These are phyloP conservation scores for Rhagophthalmus giganteus DNA, from an alignment of 2,888 invertebrate genomes.

Conservation along the genomic window DNA sequence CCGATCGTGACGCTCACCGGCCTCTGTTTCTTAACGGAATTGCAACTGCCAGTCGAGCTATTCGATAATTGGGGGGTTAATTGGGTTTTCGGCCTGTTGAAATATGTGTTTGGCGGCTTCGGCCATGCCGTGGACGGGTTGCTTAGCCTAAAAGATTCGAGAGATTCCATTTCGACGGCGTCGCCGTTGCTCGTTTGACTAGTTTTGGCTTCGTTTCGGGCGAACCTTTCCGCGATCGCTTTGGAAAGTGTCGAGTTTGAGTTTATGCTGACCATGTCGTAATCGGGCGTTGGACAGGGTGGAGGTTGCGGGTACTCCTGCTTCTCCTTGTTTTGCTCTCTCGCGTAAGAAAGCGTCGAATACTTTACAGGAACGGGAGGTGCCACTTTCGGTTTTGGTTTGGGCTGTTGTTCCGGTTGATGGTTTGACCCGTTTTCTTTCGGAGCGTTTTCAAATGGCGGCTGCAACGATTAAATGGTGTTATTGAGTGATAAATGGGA, in stretches of 20 bases:
- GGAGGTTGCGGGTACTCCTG: constrained; percentile 46
- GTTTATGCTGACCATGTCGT: constrained; percentile 56
- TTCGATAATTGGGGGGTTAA: constrained; percentile 42
- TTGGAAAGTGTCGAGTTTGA: constrained; percentile 43
- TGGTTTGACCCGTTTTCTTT: background rate
- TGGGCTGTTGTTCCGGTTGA: constrained; percentile 23
- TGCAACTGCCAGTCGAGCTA: constrained; percentile 40
- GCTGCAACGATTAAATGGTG: constrained; percentile 8
- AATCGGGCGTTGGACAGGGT: constrained; percentile 61
- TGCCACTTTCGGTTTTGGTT: constrained; percentile 48
- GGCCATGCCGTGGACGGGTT: constrained; percentile 64
- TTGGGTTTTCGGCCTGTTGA: constrained; percentile 56
- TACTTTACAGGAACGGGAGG: constrained; percentile 49
- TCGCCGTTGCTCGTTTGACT: constrained; percentile 53
- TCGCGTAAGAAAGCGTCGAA: constrained; percentile 46
- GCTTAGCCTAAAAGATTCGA: constrained; percentile 74
- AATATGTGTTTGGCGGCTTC: constrained; percentile 72
- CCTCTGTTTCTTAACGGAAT: constrained; percentile 61
- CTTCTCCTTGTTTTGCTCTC: constrained; percentile 11
- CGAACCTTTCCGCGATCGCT: constrained; percentile 35
- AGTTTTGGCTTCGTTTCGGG: constrained; percentile 22
- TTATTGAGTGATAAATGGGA: too few relatives aligned
- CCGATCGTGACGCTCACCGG: constrained; percentile 73
- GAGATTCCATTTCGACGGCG: constrained; percentile 72
- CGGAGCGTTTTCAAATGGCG: constrained; percentile 8